Percentiles rank a stretch among this genome's conserved stretches.
Conservation (phyloP, 2,113 vertebrate species). For the Bubalus kerabau region DNA sequence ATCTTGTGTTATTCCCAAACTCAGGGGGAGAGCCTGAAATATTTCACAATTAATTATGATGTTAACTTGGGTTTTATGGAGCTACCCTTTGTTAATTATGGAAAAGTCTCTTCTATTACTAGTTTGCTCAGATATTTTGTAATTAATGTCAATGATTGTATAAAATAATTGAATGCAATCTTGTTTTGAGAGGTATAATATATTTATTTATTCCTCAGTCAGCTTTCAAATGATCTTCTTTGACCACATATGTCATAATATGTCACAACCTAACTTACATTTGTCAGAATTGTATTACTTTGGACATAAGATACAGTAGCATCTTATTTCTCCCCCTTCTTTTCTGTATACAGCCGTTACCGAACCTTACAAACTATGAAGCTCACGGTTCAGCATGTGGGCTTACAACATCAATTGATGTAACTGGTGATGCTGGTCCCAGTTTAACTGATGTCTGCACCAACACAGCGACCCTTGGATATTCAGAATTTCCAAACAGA, state of each 20-base stretch:
- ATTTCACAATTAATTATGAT: neutral
- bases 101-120: neutral
- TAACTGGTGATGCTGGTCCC: neutral
- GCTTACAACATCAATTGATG: neutral
- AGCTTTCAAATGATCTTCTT: neutral
- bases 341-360: neutral
- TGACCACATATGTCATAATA: neutral
- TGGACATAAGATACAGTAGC: neutral
- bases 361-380: neutral
- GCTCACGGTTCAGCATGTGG: neutral
- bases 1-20: neutral
- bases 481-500: neutral
- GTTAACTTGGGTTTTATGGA: neutral
- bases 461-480: neutral
- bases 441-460: neutral
- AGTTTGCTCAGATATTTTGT: neutral
- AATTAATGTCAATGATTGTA: neutral
- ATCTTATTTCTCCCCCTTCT: neutral
- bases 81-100: neutral
- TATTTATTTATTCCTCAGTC: neutral
- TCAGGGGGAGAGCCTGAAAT: neutral
- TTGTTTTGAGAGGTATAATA: neutral
- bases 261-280: neutral
- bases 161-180: neutral
- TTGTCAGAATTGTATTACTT: neutral